Conservation (phyloP, 2,113 vertebrate species). For the Campylorhamphus procurvoides region DNA sequence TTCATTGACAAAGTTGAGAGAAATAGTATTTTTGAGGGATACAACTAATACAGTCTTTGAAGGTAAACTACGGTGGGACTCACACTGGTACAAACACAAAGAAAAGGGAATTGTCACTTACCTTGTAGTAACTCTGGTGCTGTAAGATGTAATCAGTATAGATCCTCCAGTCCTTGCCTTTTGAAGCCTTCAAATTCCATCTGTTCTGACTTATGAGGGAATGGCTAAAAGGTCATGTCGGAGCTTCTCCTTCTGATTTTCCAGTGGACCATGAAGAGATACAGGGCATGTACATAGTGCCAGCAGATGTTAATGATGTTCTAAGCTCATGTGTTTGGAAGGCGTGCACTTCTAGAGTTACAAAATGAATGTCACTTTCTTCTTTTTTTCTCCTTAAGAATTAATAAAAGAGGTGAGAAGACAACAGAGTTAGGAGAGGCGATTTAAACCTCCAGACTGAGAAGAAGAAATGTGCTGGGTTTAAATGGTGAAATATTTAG, state of each 20-base stretch:
- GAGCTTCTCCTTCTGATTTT: background rate
- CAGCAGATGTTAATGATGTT: background rate
- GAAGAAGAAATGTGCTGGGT: background rate
- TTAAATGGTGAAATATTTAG: constrained; percentile 21
- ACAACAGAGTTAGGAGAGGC: background rate
- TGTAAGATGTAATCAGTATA: constrained; percentile 11
- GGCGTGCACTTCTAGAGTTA: background rate
- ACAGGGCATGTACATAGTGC: background rate
- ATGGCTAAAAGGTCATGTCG: background rate
- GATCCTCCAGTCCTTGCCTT: background rate
- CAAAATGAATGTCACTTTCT: background rate
- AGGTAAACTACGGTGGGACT: background rate
- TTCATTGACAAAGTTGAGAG: background rate
- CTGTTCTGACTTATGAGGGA: constrained; percentile 12
- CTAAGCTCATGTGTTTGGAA: background rate
- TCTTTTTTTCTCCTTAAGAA: background rate
- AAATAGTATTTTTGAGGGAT: background rate
- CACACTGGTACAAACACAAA: background rate
- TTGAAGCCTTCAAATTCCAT: constrained; percentile 11
- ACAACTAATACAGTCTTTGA: background rate
- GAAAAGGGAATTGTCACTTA: background rate
- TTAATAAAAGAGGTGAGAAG: background rate
- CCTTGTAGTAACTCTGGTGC: background rate
- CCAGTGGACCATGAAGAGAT: background rate
- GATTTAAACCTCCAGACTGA: background rate